Evolutionary conservation across 64 coral and sea anemone species (phyloP).

Genomic region (Acropora yongei): DNA sequence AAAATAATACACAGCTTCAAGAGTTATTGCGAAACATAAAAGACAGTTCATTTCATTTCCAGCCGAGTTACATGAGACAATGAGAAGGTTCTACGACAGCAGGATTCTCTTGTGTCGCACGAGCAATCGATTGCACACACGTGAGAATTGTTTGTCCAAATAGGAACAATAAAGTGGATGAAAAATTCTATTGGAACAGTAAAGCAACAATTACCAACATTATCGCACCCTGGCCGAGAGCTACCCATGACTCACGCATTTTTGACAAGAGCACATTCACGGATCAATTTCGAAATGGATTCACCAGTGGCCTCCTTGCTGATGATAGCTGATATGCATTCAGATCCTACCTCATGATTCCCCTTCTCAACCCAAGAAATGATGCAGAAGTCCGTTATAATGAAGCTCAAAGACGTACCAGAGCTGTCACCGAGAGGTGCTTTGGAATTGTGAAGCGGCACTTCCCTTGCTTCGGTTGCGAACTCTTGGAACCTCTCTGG

Average conservation of each 20-base stretch:
- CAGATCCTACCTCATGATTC: conserved; percentile 29
- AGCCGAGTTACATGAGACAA: no score
- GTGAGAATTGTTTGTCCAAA: no score
- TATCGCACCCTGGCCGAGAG: conserved; percentile 46
- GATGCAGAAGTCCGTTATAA: conserved; percentile 52
- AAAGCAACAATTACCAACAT: conserved; percentile 2
- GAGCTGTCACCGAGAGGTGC: background rate
- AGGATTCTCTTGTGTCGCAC: no score
- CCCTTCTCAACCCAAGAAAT: conserved; percentile 43
- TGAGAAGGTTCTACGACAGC: no score
- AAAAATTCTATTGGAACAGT: no score
- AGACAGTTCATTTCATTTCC: no score
- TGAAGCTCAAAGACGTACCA: conserved; percentile 34
- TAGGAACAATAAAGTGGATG: no score
- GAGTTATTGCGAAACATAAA: no score
- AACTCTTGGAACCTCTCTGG: background rate
- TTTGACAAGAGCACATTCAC: conserved; percentile 27
- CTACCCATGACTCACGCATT: conserved; percentile 56
- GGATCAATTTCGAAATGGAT: conserved; percentile 36
- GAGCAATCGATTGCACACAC: no score
- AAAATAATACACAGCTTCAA: no score
- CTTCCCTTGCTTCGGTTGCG: conserved; percentile 7
- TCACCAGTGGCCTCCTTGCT: conserved; percentile 42
- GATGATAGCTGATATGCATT: conserved; percentile 57
- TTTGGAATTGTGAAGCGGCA: background rate